Evolutionary conservation across 2,113 vertebrate genomes (phyloP), one percentile per base, ranked within the genome.

Genomic region (Triplophysa tibetana): DNA sequence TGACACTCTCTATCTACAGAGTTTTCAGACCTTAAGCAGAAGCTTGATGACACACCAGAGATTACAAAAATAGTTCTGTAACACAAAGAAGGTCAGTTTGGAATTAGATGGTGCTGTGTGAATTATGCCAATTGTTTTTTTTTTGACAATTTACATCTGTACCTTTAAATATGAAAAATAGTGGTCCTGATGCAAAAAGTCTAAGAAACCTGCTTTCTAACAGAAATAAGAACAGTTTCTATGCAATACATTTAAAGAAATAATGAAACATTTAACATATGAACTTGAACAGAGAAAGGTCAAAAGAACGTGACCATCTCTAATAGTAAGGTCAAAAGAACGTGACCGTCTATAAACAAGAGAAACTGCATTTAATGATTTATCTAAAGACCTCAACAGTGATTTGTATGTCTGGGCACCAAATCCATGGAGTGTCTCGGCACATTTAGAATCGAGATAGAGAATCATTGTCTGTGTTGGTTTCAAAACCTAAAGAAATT

Each of bases 401-500:
- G 52, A 26, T 33, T 38, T 73, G 70, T 60, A 73, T 73, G 7
- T 26, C 50, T 54, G 52, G n/a, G 19, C 70, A 73, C 70, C 54
- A 41, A 70, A 54, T 70, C 68, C 48, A 70, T n/a, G 54, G 5
- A 19, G 70, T 58, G 16, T 54, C 54, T 41, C 54, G 8, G 8
- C 16, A 63, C 45, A 76, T 52, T 29, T 65, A n/a, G 74, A 62
- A 50, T 76, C 74, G 64, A 76, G 24, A 65, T n/a, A 48, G 5
- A 76, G 23, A 63, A 64, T 76, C 48, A 29, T 61, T 29, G 43
- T 76, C 23, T 76, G 41, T 23, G 43, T 24, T 76, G 60, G 61
- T 17, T 43, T 76, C 74, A 76, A 76, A 76, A 63, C 60, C 61
- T 60, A 41, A 19, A 41, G 17, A 66, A 66, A 41, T 41, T 41